Conservation (phyloP, 2,797 vertebrate genomes). For the Phoebastria nigripes region DNA sequence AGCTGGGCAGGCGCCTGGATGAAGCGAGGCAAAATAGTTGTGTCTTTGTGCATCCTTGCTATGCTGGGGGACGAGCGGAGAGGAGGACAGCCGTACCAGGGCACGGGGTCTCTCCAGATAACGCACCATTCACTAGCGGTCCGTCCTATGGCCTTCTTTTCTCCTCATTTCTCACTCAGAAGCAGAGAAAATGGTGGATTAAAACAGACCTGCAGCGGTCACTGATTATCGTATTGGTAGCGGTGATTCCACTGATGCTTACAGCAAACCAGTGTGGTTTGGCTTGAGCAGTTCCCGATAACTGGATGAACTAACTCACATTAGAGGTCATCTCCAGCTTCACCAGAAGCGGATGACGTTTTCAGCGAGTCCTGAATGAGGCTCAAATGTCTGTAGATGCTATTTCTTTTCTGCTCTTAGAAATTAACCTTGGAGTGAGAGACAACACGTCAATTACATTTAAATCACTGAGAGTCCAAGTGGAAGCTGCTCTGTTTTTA, state of each 20-base stretch:
- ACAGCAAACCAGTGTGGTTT: not conserved
- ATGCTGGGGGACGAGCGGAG: not conserved
- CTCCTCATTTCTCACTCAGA: not conserved
- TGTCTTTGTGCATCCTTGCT: not conserved
- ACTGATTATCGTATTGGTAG: accelerated
- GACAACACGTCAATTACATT: not conserved
- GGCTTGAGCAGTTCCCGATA: not conserved
- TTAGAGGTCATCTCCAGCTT: not conserved
- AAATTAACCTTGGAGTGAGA: not conserved
- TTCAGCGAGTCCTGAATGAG: not conserved
- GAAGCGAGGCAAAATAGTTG: not conserved
- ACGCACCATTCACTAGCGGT: not conserved
- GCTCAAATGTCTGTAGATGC: not conserved
- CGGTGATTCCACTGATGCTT: not conserved
- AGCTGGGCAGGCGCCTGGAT: not conserved
- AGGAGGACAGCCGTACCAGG: not conserved
- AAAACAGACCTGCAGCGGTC: not conserved
- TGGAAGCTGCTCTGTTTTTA: not conserved
- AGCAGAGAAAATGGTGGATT: not conserved
- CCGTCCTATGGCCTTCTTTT: not conserved
- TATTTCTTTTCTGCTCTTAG: not conserved
- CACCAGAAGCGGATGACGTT: not conserved
- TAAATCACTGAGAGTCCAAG: not conserved
- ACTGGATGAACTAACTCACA: not conserved
- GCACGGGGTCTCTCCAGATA: not conserved